Percentiles rank a stretch among this genome's conserved stretches.
phyloP scores from a whole-genome alignment of 2,888 invertebrate genomes.

The Plagodis dolabraria region DNA sequence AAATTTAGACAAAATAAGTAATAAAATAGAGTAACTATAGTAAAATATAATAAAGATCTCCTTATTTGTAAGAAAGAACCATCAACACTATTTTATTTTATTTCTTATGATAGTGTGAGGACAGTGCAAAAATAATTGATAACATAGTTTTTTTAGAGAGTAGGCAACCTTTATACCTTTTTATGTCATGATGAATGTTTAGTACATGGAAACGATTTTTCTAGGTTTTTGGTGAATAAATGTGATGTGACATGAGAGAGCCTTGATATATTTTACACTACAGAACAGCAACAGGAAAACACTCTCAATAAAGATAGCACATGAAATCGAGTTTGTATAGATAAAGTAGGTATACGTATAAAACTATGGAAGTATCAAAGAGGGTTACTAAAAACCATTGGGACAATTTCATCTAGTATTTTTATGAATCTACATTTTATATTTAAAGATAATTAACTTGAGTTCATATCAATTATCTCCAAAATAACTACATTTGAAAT shows the following conservation, averaged over 20 bases:
- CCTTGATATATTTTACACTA: constrained; percentile 19
- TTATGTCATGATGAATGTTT: too few species aligned
- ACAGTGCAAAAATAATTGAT: too few species aligned
- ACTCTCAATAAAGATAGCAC: constrained; percentile 5
- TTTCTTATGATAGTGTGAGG: too few species aligned
- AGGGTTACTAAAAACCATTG: constrained; percentile 15
- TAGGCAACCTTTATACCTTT: too few species aligned
- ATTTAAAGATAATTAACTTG: constrained; percentile 10
- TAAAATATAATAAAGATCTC: too few species aligned
- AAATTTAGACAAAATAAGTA: too few species aligned
- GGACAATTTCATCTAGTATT: constrained; percentile 18
- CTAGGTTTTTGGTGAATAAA: too few species aligned
- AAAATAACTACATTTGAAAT: constrained; percentile 6
- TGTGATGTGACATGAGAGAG: constrained; percentile 13
- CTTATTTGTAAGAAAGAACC: too few species aligned
- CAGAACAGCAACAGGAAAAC: constrained; percentile 9
- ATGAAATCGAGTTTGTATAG: constrained; percentile 1
- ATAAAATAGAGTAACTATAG: too few species aligned
- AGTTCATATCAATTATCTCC: constrained; percentile 10
- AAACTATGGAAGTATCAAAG: constrained; percentile 27
- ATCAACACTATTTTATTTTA: too few species aligned
- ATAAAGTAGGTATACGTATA: constrained; percentile 1
- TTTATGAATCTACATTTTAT: constrained; percentile 1
- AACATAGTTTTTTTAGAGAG: too few species aligned
- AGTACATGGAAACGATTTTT: too few species aligned